Evolutionary conservation across 1,140 invertebrate genomes (phyloP).

Genomic region (Trichonephila inaurata): DNA sequence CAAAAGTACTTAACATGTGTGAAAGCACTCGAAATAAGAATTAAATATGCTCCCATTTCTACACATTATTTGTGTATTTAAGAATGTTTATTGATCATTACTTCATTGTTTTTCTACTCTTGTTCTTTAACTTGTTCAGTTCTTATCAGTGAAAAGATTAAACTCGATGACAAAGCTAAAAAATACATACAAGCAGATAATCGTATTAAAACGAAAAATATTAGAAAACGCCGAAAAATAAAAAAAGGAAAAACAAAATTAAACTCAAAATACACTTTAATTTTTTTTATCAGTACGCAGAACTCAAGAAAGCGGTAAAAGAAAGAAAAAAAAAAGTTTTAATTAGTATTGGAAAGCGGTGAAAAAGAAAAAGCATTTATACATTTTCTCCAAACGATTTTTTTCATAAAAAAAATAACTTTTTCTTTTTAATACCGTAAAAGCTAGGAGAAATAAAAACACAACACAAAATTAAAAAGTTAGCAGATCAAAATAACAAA

Average conservation of each 20-base stretch:
- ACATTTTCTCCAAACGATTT: neutral
- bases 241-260: neutral
- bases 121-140: neutral
- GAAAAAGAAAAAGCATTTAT: neutral
- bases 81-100: neutral
- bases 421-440: neutral
- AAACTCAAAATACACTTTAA: neutral
- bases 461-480: neutral
- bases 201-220: conserved; percentile 17
- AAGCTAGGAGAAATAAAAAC: neutral
- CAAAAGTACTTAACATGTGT: neutral
- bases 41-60: neutral
- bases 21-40: neutral
- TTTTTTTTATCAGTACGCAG: neutral
- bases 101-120: neutral
- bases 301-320: neutral
- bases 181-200: neutral
- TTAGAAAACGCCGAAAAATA: neutral
- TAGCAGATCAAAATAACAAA: neutral
- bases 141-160: neutral
- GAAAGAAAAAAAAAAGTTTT: neutral
- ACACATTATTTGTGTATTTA: neutral
- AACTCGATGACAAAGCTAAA: neutral
- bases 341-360: neutral
- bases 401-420: neutral